Conservation (phyloP, 2,113 vertebrate genomes). For the Nyctereutes procyonoides region DNA sequence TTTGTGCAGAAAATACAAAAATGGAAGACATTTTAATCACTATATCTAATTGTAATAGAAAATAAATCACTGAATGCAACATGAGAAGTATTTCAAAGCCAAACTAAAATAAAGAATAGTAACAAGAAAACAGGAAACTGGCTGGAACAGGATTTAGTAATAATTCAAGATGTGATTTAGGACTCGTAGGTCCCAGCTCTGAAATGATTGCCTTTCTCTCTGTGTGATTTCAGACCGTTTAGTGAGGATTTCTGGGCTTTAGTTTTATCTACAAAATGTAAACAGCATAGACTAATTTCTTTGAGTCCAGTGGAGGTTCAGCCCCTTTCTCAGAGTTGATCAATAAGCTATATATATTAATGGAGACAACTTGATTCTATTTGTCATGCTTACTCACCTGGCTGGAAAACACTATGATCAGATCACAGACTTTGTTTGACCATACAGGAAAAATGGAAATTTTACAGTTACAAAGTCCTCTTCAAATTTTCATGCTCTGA, state of each 20-base stretch:
- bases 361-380: neutral
- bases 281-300: neutral
- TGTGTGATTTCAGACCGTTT: neutral
- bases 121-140: constrained; percentile 78
- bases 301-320: neutral
- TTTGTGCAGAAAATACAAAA: constrained; percentile 45
- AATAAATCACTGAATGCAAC: constrained; percentile 73
- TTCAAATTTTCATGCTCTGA: neutral
- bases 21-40: constrained; percentile 62
- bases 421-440: neutral
- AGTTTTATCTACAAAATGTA: constrained; percentile 8
- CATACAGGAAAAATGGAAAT: neutral
- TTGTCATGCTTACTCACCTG: neutral
- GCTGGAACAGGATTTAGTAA: constrained; percentile 67
- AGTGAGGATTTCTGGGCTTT: constrained; percentile 23
- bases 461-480: neutral
- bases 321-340: neutral
- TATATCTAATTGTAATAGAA: constrained; percentile 59
- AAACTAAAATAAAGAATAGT: constrained; percentile 74
- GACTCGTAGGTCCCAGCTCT: neutral
- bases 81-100: constrained; percentile 71
- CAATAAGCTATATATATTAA: neutral
- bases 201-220: neutral
- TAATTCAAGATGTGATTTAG: constrained; percentile 71
- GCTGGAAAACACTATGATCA: neutral